phyloP scores from a whole-genome alignment of 2,888 invertebrate species.

The Amitus sp. region DNA sequence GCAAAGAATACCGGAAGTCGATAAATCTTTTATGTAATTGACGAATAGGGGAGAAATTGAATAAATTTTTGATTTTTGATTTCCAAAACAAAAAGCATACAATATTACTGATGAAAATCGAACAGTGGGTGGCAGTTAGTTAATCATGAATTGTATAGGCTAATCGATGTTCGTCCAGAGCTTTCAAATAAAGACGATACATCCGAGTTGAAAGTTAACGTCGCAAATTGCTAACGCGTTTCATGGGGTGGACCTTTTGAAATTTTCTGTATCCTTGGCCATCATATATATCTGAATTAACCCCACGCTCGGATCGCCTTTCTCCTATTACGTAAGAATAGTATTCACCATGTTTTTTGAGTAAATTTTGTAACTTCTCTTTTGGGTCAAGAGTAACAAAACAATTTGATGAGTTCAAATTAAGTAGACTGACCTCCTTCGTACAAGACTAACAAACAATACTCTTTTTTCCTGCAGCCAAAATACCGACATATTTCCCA shows the following conservation, averaged over 20 bases:
- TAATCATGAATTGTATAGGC: constrained; percentile 30
- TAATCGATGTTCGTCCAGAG: constrained; percentile 20
- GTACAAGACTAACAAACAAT: background rate
- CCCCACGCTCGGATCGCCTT: constrained; percentile 2
- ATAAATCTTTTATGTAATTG: constrained; percentile 23
- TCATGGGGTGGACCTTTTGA: constrained; percentile 12
- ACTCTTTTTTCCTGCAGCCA: background rate
- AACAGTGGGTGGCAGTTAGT: constrained; percentile 25
- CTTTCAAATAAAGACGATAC: constrained; percentile 26
- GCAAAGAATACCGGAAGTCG: constrained; percentile 17
- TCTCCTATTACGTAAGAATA: constrained; percentile 18
- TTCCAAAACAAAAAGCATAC: constrained; percentile 26
- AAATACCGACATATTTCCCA: background rate
- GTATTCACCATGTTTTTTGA: constrained; percentile 21
- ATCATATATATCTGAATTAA: constrained; percentile 28
- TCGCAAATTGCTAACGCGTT: constrained; percentile 20
- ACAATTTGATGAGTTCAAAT: background rate
- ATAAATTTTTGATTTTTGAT: constrained; percentile 29
- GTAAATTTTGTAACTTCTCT: constrained; percentile 16
- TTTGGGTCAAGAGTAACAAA: constrained; percentile 20
- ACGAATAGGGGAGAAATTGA: constrained; percentile 29
- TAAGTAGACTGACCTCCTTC: background rate
- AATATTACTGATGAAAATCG: constrained; percentile 11
- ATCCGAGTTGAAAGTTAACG: constrained; percentile 30
- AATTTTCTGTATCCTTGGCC: constrained; percentile 29